Evolutionary conservation across 2,113 vertebrate species (phyloP), one percentile per base, ranked within the genome.

Genomic region (Odocoileus virginianus): DNA sequence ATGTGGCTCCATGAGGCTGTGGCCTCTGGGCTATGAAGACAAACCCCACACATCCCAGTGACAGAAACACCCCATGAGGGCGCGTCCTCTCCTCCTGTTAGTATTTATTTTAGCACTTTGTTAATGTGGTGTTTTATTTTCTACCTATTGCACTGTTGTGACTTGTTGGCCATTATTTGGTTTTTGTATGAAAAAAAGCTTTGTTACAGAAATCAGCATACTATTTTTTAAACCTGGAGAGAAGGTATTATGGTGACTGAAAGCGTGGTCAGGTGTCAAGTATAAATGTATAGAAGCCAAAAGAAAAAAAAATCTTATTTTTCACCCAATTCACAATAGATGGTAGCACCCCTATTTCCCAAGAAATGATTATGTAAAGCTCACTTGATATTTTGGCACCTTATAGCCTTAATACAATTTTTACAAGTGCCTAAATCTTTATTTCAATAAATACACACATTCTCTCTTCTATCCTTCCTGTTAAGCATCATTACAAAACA

Each of bases 101-200:
- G 93, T 99, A 98, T 99, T 99, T 99, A 98, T 99, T 99, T 98
- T 98, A 97, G 98, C 98, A 98, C 98, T 98, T 98, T 97, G 98
- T 93, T 96, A 97, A 97, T 91, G 98, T 96, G 87, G 97, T 98
- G 98, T 93, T 97, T 95, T 98, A 97, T 98, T 98, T 98, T 97
- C 98, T 99, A 87, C 98, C 98, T 98, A 98, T 99, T 99, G 99
- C 99, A 99, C 99, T 99, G 98, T 98, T 98, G 98, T 98, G 98
- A 99, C 98, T 98, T 98, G 97, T 99, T 98, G 98, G 98, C 98
- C 98, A 98, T 98, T 98, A 98, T 98, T 98, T 99, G 98, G 98
- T 99, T 99, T 98, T 98, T 99, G 97, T 99, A 99, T 97, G 98
- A 98, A 98, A 98, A 76, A 98, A 98, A 97, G 98, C 98, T 99